These are phyloP conservation scores for Lonchura striata DNA, from an alignment of 2,113 vertebrate species.

Conservation along the genomic window DNA sequence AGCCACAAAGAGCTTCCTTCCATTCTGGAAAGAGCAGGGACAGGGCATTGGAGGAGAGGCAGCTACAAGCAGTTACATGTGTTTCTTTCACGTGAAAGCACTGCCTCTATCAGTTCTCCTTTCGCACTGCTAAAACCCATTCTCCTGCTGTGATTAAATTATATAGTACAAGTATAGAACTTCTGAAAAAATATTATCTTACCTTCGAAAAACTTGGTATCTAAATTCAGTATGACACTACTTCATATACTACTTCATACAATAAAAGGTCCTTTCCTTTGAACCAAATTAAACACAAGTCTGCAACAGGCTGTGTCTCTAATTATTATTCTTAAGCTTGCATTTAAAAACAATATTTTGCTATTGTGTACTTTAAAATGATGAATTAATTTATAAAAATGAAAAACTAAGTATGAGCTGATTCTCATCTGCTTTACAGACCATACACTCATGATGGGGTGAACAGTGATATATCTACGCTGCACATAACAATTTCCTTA, in stretches of 20 bases:
- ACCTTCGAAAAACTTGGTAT: neutral
- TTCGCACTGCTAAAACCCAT: neutral
- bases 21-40: neutral
- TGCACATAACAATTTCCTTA: neutral
- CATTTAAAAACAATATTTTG: neutral
- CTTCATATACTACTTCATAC: no score
- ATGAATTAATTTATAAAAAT: neutral
- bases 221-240: neutral
- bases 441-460: neutral
- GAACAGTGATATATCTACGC: neutral
- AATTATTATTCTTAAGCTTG: neutral
- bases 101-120: neutral
- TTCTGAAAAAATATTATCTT: neutral
- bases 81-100: neutral
- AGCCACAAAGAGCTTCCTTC: neutral
- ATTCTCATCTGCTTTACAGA: neutral
- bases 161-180: neutral
- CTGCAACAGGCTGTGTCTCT: neutral
- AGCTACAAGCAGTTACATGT: neutral
- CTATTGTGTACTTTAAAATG: neutral
- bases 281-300: neutral
- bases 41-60: neutral
- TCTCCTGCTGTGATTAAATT: neutral
- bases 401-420: neutral
- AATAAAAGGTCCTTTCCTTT: neutral